A percentile compares a stretch with the other conserved stretches of the same genome.
These are phyloP conservation scores for Teleogryllus occipitalis DNA, from an alignment of 1,140 invertebrate genomes.

Conservation along the genomic window DNA sequence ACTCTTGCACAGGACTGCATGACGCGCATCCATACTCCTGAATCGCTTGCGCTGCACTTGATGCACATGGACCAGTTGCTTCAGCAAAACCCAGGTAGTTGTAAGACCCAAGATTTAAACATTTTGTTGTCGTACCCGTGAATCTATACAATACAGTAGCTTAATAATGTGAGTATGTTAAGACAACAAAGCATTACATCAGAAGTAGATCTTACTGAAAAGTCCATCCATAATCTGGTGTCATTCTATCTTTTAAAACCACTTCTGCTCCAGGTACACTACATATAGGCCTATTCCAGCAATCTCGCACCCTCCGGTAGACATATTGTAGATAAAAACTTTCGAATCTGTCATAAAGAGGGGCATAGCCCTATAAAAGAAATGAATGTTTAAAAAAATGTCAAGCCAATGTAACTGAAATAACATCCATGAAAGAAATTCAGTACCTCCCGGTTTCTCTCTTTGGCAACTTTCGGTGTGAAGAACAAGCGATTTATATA, in stretches of 20 bases:
- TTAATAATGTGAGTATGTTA: neutral
- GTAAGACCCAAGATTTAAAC: constrained; percentile 85
- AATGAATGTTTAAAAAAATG: neutral
- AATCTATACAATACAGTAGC: constrained; percentile 43
- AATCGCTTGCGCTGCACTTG: constrained; percentile 54
- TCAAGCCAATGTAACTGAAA: neutral
- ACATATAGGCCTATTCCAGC: constrained; percentile 89
- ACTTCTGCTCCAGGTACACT: constrained; percentile 83
- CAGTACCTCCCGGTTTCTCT: constrained; percentile 65
- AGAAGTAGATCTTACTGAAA: constrained; percentile 57
- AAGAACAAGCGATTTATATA: constrained; percentile 76
- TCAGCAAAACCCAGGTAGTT: constrained; percentile 89
- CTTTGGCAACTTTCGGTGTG: constrained; percentile 64
- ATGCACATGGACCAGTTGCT: constrained; percentile 62
- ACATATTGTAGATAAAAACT: constrained; percentile 91
- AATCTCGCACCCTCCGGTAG: constrained; percentile 83
- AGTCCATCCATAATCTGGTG: constrained; percentile 83
- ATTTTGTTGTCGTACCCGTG: constrained; percentile 67
- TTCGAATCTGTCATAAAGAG: constrained; percentile 86
- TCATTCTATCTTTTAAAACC: constrained; percentile 75
- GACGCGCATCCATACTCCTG: constrained; percentile 57
- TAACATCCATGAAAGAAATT: neutral
- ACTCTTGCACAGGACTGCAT: constrained; percentile 52
- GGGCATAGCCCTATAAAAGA: constrained; percentile 69
- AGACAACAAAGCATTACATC: neutral